Evolutionary conservation across 2,113 vertebrate genomes (phyloP), one percentile per base, ranked within the genome.

Genomic region (Syngnathus floridae): DNA sequence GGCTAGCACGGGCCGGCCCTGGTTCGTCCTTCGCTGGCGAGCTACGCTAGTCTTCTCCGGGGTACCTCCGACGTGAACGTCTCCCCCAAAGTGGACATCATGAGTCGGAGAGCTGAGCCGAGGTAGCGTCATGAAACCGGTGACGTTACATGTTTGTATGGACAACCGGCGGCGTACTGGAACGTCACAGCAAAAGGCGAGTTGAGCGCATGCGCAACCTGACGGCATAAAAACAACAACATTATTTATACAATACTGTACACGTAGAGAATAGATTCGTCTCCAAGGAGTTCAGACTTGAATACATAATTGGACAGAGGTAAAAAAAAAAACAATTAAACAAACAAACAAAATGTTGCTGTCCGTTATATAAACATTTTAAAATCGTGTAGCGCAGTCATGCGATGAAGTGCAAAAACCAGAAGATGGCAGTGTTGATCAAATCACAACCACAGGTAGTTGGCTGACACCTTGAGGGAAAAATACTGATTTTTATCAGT

Each of bases 1-100:
- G 43, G 69, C 57, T 77, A 64, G 72, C 77, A 59, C 65, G 45
- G 60, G 49, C 37, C 36, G 35, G 13, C 26, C 54, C 22, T 1
- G 26, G 54, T 6, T 35, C 7, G 54, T 56, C 51, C 21, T 54
- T 22, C 9, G 51, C 51, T 10, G 37, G 19, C 22, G 12, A 16
- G 26, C 55, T 16, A 60, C 19, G 82, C 74, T 74, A 37, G 6
- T 56, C 54, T 7, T 51, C 59, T 40, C 66, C 9, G 35, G 6
- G n/a, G 38, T 9, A 26, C 40, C 57, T 66, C 54, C 11, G 6
- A 74, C 56, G 62, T 13, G 0, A 36, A 1, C 19, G 22, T 43
- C 59, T 62, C 46, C 14, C 52, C 9, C n/a, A 22, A 38, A 9
- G 36, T 35, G 0, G 46, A 65, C 77, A 77, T 83, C 4, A 4